Evolutionary conservation across 2,888 invertebrate species (phyloP), one percentile per base, ranked within the genome.

Genomic region (Myathropa florea): DNA sequence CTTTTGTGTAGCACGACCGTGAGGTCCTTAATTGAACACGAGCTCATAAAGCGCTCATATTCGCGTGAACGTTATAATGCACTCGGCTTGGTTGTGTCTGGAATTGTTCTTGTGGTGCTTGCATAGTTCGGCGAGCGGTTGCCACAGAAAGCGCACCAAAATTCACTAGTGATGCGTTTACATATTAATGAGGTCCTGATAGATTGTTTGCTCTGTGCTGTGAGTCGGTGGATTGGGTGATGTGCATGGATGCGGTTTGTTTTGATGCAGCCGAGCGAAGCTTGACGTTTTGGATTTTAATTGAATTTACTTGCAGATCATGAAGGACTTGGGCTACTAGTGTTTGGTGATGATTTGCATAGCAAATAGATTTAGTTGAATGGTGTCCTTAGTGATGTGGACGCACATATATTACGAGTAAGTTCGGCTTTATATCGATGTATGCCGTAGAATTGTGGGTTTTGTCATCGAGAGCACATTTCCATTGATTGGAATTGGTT

Each of bases 111-210:
- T 46, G n/a, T 80, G 64, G 1, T 23, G 21, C 33, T 9, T 12
- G 33, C 23, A 24, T 10, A 53, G 36, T 26, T 39, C 39, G 24
- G 24, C 3, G 33, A 33, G 12, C 33, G 33, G 33, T 3, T 33
- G 46, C 18, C 7, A 7, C 46, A 14, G 39, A 70, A 80, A 30
- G 64, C 67, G 24, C 59, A 36, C 18, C 57, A 36, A 60, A 81
- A 71, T 67, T 76, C 46, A 67, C 60, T 61, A 18, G 46, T 18
- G 61, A 12, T 36, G 60, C 36, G 61, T 72, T 84, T 76, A 64
- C 75, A 84, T 84, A 84, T 84, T 84, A 84, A 84, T 84, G 81
- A 81, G 68, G 53, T 70, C 57, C 80, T 80, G 71, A 71, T 70
- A 73, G 78, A 78, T 73, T 83, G 57, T 78, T 78, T 73, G 57